phyloP scores from a whole-genome alignment of 2,797 vertebrate species.

The Rhinogobio ventralis region DNA sequence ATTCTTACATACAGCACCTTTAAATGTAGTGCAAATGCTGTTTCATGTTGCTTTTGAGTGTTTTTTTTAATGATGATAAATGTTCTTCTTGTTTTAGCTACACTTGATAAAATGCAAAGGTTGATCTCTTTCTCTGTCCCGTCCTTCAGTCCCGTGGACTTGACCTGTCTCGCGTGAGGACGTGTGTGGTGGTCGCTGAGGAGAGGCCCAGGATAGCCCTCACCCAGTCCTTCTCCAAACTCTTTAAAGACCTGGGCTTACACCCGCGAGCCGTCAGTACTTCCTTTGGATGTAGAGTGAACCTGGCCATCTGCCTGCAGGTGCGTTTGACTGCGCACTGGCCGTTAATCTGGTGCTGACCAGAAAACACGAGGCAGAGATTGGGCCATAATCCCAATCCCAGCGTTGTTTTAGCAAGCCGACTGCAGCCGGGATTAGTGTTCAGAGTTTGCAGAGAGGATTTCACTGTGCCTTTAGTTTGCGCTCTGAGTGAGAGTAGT shows the following conservation, averaged over 20 bases:
- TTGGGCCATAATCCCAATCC: constrained; percentile 27
- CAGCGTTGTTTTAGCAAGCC: constrained; percentile 26
- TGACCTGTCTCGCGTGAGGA: constrained; percentile 95
- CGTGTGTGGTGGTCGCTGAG: constrained; percentile 95
- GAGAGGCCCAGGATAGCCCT: constrained; percentile 93
- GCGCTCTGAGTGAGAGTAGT: neutral
- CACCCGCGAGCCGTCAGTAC: constrained; percentile 91
- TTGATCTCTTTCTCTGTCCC: neutral
- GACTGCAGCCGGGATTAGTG: constrained; percentile 40
- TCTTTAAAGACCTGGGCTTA: constrained; percentile 95
- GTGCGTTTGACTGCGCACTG: constrained; percentile 63
- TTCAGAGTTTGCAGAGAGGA: constrained; percentile 18
- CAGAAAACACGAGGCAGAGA: constrained; percentile 8
- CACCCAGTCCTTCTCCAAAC: constrained; percentile 95
- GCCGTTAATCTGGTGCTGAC: neutral
- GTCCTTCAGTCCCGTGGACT: constrained; percentile 87
- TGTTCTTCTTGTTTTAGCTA: neutral
- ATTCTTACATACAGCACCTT: too few relatives aligned
- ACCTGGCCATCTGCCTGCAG: constrained; percentile 90
- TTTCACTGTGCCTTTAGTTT: constrained; percentile 8
- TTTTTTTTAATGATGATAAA: neutral
- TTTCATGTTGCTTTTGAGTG: neutral
- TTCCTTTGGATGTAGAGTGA: constrained; percentile 89
- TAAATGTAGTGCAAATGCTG: neutral
- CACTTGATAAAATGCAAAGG: neutral